These are phyloP conservation scores for Stenurella melanura DNA, from an alignment of 2,888 invertebrate species.

Conservation along the genomic window DNA sequence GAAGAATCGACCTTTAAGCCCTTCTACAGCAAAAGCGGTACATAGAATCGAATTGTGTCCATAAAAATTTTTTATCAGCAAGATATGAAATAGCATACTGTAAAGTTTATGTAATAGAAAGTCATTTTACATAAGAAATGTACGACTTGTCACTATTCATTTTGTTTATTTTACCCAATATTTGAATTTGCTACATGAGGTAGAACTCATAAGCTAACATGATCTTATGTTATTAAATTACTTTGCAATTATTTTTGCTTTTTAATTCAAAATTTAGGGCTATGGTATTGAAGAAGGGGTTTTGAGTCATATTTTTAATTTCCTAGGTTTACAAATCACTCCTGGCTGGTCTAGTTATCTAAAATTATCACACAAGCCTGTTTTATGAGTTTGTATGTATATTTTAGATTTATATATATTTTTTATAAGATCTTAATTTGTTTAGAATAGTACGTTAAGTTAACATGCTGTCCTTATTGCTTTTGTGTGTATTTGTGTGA, in stretches of 20 bases:
- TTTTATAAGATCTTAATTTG: conserved; percentile 44
- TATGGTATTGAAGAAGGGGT: neutral
- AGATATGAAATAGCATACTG: too few species aligned
- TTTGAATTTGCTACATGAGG: neutral
- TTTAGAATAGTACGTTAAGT: conserved; percentile 57
- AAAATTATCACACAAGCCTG: conserved; percentile 20
- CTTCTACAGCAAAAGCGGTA: too few species aligned
- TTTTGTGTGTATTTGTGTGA: conserved; percentile 74
- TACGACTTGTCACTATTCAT: neutral
- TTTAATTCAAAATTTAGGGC: neutral
- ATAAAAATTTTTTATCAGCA: too few species aligned
- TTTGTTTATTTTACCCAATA: neutral
- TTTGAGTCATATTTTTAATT: conserved; percentile 11
- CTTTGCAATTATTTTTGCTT: too few species aligned
- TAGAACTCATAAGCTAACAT: too few species aligned
- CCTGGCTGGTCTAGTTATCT: conserved; percentile 29
- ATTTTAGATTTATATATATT: conserved; percentile 42
- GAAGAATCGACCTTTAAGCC: too few species aligned
- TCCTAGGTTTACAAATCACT: conserved; percentile 25
- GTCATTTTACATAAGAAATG: too few species aligned
- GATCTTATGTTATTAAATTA: too few species aligned
- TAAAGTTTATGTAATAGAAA: too few species aligned
- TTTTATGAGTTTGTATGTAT: conserved; percentile 39
- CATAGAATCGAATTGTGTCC: too few species aligned
- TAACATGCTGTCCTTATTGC: conserved; percentile 66